These are phyloP conservation scores for Parazoanthus swiftii DNA, from an alignment of 92 coral and sea anemone species.

Conservation along the genomic window DNA sequence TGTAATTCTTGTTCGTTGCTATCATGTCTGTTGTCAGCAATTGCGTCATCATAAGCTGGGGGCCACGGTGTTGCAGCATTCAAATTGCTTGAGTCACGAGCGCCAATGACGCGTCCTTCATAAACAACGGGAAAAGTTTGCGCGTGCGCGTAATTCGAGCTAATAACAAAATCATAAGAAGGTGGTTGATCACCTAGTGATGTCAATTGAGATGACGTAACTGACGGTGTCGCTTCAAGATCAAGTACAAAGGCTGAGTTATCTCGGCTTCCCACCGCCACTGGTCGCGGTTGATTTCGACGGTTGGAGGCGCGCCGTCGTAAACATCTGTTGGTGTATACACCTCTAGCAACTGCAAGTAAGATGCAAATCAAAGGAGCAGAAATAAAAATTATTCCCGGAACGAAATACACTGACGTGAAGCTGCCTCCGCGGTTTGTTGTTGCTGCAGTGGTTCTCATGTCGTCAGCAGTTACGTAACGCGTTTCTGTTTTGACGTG, in stretches of 20 bases:
- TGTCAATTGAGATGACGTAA: not conserved
- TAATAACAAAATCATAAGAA: slow-evolving; percentile 13
- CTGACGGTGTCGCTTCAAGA: not conserved
- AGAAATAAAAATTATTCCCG: not conserved
- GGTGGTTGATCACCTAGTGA: not conserved
- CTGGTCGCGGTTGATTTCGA: not conserved
- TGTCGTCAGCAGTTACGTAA: not conserved
- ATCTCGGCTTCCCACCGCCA: not conserved
- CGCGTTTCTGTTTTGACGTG: not conserved
- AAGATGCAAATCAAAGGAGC: not conserved
- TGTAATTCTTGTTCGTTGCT: not conserved
- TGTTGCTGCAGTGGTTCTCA: not conserved
- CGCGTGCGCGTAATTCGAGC: too few species aligned
- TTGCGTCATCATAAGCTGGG: slow-evolving; percentile 2
- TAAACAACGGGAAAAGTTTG: not conserved
- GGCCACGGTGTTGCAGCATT: not conserved
- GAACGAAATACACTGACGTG: not conserved
- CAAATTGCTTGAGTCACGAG: not conserved
- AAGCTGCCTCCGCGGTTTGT: not conserved
- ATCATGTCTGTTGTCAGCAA: not conserved
- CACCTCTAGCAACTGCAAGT: not conserved
- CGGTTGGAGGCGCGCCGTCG: not conserved
- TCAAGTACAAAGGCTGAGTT: not conserved
- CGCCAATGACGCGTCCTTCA: not conserved
- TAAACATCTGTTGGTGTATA: not conserved